Base-by-base conservation (phyloP, 1,140 invertebrate species). In the Telenomus remus region DNA sequence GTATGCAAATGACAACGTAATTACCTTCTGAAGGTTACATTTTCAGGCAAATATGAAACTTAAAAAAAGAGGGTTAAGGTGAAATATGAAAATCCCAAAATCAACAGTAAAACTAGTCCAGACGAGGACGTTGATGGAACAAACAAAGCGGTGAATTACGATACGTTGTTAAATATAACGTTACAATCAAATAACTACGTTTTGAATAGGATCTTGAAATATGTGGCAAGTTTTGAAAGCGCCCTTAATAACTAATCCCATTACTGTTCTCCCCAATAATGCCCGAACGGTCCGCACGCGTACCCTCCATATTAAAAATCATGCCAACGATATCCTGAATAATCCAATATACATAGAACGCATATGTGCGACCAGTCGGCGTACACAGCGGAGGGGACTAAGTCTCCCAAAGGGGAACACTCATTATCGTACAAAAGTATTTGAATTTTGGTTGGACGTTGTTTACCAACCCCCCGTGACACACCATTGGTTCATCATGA, bases 311-410 rank as follows among this genome's bases (percentile, higher is more conserved):
- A 86, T 86, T 83, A 84, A 86, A 84, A 85, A 86, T 84, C 81
- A 79, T 81, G 73, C 79, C 81, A 82, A 81, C 74, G 79, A 83
- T 86, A 84, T 85, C 82, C 82, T 71, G 80, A 85, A 84, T 85
- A 84, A 85, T 83, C 79, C 82, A 84, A 83, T 78, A 74, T 76
- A 76, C 75, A 73, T 71, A 49, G 54, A n/a, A 57, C 39, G 57
- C 71, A 78, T 69, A 76, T 74, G 73, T 61, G 65, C 50, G 39
- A 63, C 43, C 42, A 35, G 54, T 60, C 39, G 8, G 1, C 54
- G 60, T 27, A 46, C 34, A 35, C 34, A 33, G n/a, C 15, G 1
- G n/a, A 13, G 12, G 43, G 13, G 5, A 35, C n/a, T n/a, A n/a
- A n/a, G n/a, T n/a, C n/a, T 39, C 3, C 37, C 37, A n/a, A 39